phyloP scores from a whole-genome alignment of 2,888 invertebrate species.

The Tachina grossa region DNA sequence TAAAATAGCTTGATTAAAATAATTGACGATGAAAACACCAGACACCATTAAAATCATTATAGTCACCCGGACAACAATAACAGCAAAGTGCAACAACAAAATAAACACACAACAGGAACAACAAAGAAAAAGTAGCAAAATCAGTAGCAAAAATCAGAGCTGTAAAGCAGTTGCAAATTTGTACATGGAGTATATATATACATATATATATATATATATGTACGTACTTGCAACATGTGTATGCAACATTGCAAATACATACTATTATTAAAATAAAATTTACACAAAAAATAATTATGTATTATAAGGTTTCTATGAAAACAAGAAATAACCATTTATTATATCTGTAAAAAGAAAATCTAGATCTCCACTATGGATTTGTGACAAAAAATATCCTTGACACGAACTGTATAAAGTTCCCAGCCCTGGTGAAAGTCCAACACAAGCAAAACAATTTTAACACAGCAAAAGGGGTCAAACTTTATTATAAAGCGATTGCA shows the following conservation, averaged over 20 bases:
- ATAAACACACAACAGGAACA: neutral
- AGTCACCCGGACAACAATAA: conserved; percentile 58
- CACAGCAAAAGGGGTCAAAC: conserved; percentile 41
- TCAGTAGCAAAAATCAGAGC: conserved; percentile 14
- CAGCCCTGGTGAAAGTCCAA: neutral
- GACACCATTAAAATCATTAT: conserved; percentile 70
- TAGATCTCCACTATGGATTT: too few relatives aligned
- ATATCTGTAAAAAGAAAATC: too few relatives aligned
- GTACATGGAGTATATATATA: too few relatives aligned
- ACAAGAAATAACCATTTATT: neutral
- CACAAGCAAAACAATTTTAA: conserved; percentile 26
- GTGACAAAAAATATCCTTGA: too few relatives aligned
- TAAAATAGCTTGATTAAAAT: conserved; percentile 71
- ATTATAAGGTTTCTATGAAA: neutral
- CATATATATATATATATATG: too few relatives aligned
- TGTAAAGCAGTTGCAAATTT: neutral
- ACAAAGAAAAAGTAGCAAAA: too few relatives aligned
- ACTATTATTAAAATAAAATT: neutral
- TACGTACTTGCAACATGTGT: neutral
- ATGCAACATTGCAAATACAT: neutral
- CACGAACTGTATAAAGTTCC: neutral
- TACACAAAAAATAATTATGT: neutral
- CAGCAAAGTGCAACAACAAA: conserved; percentile 14
- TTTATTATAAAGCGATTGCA: conserved; percentile 44
- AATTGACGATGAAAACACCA: conserved; percentile 69